Conservation (phyloP, 2,113 vertebrate species). For the Pagrus major region DNA sequence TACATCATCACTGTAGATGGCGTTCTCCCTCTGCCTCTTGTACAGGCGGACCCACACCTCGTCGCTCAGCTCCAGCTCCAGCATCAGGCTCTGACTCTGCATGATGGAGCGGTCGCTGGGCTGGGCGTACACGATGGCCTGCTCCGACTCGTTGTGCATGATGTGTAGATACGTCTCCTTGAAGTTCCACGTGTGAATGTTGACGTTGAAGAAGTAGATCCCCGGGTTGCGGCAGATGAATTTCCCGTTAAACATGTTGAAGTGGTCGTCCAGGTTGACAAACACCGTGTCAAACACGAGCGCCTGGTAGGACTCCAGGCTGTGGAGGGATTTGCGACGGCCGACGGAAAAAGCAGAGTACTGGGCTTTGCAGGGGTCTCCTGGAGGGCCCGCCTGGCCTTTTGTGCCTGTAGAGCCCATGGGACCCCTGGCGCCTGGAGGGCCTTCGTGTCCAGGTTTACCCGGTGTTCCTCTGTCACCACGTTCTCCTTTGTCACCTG, state of each 20-base stretch:
- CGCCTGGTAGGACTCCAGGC: conserved; percentile 89
- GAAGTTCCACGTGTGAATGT: conserved; percentile 98
- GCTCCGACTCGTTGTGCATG: conserved; percentile 89
- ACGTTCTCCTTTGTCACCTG: conserved; percentile 94
- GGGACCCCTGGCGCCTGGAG: conserved; percentile 82
- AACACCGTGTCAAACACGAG: conserved; percentile 93
- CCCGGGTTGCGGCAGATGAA: conserved; percentile 88
- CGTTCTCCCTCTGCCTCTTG: conserved; percentile 93
- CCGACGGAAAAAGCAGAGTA: conserved; percentile 92
- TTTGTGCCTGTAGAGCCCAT: conserved; percentile 89
- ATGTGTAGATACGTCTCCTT: conserved; percentile 98
- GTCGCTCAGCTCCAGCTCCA: conserved; percentile 86
- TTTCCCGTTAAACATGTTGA: conserved; percentile 91
- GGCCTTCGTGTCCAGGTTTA: conserved; percentile 90
- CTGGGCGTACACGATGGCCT: conserved; percentile 93
- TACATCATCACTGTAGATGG: conserved; percentile 93
- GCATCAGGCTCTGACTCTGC: conserved; percentile 97
- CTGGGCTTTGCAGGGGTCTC: conserved; percentile 88
- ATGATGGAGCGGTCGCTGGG: conserved; percentile 97
- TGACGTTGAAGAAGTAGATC: conserved; percentile 95
- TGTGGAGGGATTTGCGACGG: conserved; percentile 92
- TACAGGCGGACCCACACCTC: conserved; percentile 93
- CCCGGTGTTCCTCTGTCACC: conserved; percentile 91
- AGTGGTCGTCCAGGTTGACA: conserved; percentile 91
- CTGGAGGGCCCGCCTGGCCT: conserved; percentile 88